Conservation (phyloP, 2,888 invertebrate genomes). For the Hirudinaria manillensis region DNA sequence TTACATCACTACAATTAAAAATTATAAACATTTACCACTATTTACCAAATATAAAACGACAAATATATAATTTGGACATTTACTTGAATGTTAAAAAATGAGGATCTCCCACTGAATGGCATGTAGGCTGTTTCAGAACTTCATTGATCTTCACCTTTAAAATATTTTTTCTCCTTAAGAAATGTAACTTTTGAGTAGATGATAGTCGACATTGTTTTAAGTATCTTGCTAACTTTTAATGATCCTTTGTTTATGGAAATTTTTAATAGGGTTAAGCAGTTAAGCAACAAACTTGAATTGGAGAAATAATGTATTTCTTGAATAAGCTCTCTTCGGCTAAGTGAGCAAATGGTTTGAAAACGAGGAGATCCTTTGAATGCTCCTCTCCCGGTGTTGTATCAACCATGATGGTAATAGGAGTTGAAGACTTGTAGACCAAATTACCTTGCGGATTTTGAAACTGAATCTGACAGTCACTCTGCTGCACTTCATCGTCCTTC, state of each 20-base stretch:
- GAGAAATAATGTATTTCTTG: too few relatives aligned
- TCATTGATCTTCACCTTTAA: neutral
- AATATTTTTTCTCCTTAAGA: neutral
- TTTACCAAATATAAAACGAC: too few relatives aligned
- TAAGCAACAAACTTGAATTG: neutral
- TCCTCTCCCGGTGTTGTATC: neutral
- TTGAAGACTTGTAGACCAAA: neutral
- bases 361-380: neutral
- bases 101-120: neutral
- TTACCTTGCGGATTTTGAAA: neutral
- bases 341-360: neutral
- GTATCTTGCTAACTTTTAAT: too few relatives aligned
- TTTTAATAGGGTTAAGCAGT: too few relatives aligned
- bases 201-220: too few relatives aligned
- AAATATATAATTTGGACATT: too few relatives aligned
- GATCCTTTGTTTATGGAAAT: too few relatives aligned
- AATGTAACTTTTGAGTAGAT: too few relatives aligned
- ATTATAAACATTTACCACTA: too few relatives aligned
- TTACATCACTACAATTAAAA: neutral
- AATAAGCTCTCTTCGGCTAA: neutral
- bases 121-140: neutral
- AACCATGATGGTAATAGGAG: neutral
- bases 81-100: too few relatives aligned
- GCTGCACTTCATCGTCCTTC: neutral
- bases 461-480: neutral